Percentiles rank a stretch among this genome's conserved stretches.
phyloP scores from a whole-genome alignment of 2,113 vertebrate species.

The Malurus cyaneus region DNA sequence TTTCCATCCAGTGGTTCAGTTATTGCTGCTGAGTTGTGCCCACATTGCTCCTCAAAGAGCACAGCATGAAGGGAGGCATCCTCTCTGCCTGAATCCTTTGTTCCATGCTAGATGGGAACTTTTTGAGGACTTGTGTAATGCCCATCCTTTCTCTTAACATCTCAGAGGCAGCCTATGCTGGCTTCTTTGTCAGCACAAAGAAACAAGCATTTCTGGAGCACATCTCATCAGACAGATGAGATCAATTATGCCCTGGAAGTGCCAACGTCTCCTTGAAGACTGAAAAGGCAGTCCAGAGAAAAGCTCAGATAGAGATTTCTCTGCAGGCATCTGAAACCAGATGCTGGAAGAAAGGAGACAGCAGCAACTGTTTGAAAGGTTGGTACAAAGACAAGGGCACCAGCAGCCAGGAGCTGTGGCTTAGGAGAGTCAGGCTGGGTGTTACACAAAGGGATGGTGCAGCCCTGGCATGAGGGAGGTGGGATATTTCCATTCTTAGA shows the following conservation, averaged over 20 bases:
- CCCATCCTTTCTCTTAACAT: neutral
- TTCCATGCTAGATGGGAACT: neutral
- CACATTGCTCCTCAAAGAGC: neutral
- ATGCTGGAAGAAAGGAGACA: neutral
- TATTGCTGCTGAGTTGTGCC: neutral
- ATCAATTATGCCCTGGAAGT: neutral
- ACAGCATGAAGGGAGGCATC: neutral
- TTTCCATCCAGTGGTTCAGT: neutral
- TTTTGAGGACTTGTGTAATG: neutral
- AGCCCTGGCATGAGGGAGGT: neutral
- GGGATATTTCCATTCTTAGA: neutral
- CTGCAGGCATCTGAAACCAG: neutral
- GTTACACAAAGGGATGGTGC: neutral
- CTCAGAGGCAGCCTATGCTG: neutral
- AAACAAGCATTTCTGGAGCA: constrained; percentile 11
- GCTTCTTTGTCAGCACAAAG: neutral
- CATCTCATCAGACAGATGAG: neutral
- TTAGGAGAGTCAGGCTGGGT: neutral
- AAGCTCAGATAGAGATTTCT: neutral
- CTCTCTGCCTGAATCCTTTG: neutral
- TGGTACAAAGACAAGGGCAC: neutral
- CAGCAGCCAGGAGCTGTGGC: neutral
- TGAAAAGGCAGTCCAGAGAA: neutral
- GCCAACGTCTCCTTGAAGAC: neutral
- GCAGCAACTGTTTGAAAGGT: neutral